These are phyloP conservation scores for Ernsta delagoae DNA, from an alignment of 2,888 invertebrate species.

Conservation along the genomic window DNA sequence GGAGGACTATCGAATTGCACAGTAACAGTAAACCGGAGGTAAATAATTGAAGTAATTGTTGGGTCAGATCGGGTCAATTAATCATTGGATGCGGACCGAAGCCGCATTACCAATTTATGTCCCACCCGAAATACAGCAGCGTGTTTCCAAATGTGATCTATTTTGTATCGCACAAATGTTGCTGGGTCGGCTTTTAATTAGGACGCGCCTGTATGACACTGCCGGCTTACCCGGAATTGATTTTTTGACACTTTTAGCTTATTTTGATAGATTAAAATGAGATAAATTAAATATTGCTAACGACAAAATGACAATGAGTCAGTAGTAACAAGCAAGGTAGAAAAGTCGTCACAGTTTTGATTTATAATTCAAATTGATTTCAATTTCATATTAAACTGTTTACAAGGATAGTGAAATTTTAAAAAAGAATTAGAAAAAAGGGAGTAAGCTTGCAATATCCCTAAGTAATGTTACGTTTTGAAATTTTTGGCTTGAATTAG, in stretches of 20 bases:
- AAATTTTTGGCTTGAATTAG: no score
- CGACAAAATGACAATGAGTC: background rate
- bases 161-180: conserved; percentile 39
- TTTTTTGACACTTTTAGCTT: conserved; percentile 15
- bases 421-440: no score
- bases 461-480: no score
- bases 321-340: background rate
- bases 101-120: conserved; percentile 71
- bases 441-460: no score
- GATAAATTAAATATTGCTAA: background rate
- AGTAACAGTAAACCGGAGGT: conserved; percentile 70
- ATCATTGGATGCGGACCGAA: conserved; percentile 70
- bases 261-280: background rate
- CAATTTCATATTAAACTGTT: no score
- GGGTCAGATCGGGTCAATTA: conserved; percentile 81
- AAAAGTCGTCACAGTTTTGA: background rate
- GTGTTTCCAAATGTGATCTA: conserved; percentile 46
- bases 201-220: conserved; percentile 27
- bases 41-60: conserved; percentile 82
- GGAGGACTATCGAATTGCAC: conserved; percentile 54
- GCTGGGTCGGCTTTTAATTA: conserved; percentile 38
- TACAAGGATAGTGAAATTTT: no score
- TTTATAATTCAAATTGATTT: background rate
- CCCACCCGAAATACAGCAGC: conserved; percentile 61
- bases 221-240: conserved; percentile 21